These are phyloP conservation scores for Cistogaster globosa DNA, from an alignment of 2,888 invertebrate species.

Conservation along the genomic window DNA sequence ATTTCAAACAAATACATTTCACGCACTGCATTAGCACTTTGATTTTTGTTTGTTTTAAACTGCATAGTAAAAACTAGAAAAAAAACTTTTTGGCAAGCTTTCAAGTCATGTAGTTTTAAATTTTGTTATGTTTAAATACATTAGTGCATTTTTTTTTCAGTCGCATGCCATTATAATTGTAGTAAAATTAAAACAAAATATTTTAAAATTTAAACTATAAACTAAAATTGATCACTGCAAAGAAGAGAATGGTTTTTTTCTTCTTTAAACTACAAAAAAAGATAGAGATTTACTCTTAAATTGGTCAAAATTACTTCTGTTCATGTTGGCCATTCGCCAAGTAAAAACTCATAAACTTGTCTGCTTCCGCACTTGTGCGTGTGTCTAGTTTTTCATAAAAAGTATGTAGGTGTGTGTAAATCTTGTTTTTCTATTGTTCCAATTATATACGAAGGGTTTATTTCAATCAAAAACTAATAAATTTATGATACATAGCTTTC, in stretches of 20 bases:
- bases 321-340: slow-evolving; percentile 56
- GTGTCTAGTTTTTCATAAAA: slow-evolving; percentile 18
- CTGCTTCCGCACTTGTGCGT: slow-evolving; percentile 63
- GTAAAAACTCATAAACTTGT: slow-evolving; percentile 33
- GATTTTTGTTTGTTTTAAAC: slow-evolving; percentile 32
- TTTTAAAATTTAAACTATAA: slow-evolving; percentile 33
- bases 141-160: slow-evolving; percentile 51
- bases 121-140: slow-evolving; percentile 45
- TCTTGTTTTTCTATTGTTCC: slow-evolving; percentile 25
- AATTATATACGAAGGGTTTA: slow-evolving; percentile 4
- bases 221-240: slow-evolving; percentile 14
- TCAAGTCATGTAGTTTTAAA: slow-evolving; percentile 42
- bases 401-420: slow-evolving; percentile 34
- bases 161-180: slow-evolving; percentile 66
- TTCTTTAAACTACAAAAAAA: not conserved
- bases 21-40: slow-evolving; percentile 58
- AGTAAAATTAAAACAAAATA: slow-evolving; percentile 45
- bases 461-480: slow-evolving; percentile 17
- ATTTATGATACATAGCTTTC: slow-evolving; percentile 36
- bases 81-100: slow-evolving; percentile 48
- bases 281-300: slow-evolving; percentile 46
- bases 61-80: slow-evolving; percentile 22
- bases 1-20: slow-evolving; percentile 56
- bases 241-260: not conserved
- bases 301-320: slow-evolving; percentile 6